These are phyloP conservation scores for Catagonus wagneri DNA, from an alignment of 2,113 vertebrate species.

Conservation along the genomic window DNA sequence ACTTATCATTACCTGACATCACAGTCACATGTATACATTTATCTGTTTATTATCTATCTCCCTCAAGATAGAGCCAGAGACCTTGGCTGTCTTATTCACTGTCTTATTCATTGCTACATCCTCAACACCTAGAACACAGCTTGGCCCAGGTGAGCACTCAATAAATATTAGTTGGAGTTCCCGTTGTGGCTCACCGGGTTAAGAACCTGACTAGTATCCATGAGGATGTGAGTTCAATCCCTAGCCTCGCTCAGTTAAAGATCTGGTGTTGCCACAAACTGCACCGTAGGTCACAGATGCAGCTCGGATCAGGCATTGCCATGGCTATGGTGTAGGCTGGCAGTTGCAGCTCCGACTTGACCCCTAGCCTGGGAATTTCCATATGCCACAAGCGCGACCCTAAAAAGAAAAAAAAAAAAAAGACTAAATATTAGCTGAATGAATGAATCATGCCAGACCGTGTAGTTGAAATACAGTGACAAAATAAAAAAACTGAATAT, in stretches of 20 bases:
- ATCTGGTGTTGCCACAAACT: no score
- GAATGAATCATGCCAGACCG: background rate
- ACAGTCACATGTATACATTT: background rate
- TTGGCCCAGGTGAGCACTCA: conserved; percentile 39
- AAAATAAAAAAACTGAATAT: conserved; percentile 22
- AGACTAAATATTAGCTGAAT: background rate
- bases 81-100: background rate
- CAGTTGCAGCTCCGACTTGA: no score
- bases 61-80: conserved; percentile 21
- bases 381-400: no score
- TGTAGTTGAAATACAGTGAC: conserved; percentile 35
- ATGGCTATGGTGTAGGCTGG: no score
- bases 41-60: background rate
- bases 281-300: no score
- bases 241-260: no score
- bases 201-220: no score
- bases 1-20: background rate
- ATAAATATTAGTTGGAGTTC: background rate
- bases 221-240: no score
- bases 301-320: no score
- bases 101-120: background rate
- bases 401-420: no score
- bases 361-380: no score
- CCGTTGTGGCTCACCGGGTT: no score
- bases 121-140: conserved; percentile 54